Base-by-base conservation (phyloP, 1,140 invertebrate genomes). In the Danaus melanippus region DNA sequence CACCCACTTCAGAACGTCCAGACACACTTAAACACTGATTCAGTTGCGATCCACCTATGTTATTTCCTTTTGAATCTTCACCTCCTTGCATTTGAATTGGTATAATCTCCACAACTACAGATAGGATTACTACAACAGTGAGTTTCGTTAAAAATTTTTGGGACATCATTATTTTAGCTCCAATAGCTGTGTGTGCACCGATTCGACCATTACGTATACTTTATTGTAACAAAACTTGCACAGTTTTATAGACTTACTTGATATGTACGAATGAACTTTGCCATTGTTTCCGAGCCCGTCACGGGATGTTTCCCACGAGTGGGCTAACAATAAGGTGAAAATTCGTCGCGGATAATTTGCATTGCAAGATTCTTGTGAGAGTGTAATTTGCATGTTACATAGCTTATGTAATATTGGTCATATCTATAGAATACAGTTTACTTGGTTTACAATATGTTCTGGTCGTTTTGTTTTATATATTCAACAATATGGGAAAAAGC, bases 11-110 rank as follows among this genome's bases (percentile, higher is more conserved):
- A 3, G 71, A 62, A 56, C 74, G 79, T 52, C 78, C 71, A 58
- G 86, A 74, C 0, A 79, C 74, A 60, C 82, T 84, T n/a, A 90
- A 63, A 69, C 89, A 90, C 58, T 89, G 71, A 60, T 89, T 88
- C 21, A 90, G 63, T 9, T 79, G 56, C 7, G 75, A 68, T 52
- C 62, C 60, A 45, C 79, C 70, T 42, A 80, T 56, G 49, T 67
- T 58, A 55, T 84, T 84, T 5, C 73, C 71, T 49, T 76, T 72
- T 2, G 79, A 17, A 15, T 81, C 74, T 56, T 80, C 84, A 7
- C 79, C 81, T 54, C 83, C 46, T 12, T 75, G 66, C n/a, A 84
- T 51, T 46, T 84, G 72, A 58, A 86, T 74, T 0, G 84, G 72
- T 65, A 76, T 74, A 42, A 79, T 76, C 66, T 74, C 66, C 12